Evolutionary conservation across 2,113 vertebrate genomes (phyloP).

Genomic region (Limanda limanda): DNA sequence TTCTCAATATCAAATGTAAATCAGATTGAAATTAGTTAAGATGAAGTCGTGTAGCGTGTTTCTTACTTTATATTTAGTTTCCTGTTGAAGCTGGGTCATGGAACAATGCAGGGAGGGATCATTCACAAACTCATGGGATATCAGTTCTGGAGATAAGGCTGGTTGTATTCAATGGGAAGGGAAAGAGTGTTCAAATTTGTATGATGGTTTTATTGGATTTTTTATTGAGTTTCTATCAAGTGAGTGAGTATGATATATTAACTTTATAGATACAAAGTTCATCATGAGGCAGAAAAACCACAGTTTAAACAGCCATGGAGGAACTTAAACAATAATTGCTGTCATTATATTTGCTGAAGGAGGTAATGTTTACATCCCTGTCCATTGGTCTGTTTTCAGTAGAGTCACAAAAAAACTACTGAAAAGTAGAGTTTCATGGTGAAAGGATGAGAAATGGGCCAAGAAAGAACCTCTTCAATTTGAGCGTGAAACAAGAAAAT

Average conservation of each 20-base stretch:
- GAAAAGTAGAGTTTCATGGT: too few species aligned
- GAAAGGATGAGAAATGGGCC: too few species aligned
- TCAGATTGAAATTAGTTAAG: not conserved
- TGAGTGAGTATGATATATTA: not conserved
- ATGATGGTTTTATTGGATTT: not conserved
- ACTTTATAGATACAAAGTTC: not conserved
- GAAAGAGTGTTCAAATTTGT: not conserved
- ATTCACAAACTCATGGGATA: not conserved
- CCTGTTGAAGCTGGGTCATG: not conserved
- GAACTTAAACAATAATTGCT: too few species aligned
- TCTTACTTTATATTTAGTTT: not conserved
- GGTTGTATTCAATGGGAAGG: not conserved
- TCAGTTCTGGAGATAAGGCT: not conserved
- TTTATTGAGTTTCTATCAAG: not conserved
- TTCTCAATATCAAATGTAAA: not conserved
- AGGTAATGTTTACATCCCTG: too few species aligned
- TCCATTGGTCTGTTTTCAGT: too few species aligned
- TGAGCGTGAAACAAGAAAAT: too few species aligned
- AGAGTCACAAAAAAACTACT: too few species aligned
- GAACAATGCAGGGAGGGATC: conserved; percentile 1
- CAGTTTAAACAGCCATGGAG: not conserved
- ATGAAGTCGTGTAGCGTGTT: not conserved
- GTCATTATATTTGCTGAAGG: too few species aligned
- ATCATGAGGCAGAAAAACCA: not conserved
- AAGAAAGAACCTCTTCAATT: too few species aligned